Conservation (phyloP, 2,888 invertebrate genomes). For the Leucoma salicis region DNA sequence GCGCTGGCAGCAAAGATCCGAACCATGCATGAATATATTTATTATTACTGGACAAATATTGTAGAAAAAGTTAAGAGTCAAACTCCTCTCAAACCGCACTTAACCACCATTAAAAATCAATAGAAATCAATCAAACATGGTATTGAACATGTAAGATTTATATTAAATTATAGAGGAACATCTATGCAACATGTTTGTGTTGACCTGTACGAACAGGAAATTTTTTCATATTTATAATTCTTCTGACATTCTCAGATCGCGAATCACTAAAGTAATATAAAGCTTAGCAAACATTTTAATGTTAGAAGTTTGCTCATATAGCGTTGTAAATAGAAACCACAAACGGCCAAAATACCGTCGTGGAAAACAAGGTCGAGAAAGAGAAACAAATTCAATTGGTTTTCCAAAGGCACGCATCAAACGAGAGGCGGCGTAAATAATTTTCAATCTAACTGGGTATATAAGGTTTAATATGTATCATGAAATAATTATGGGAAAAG, state of each 20-base stretch:
- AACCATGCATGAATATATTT: too few relatives aligned
- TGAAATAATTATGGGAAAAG: background rate
- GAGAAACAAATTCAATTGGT: conserved; percentile 53
- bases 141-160: too few relatives aligned
- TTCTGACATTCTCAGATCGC: conserved; percentile 1
- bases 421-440: conserved; percentile 48
- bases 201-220: too few relatives aligned
- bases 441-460: conserved; percentile 50
- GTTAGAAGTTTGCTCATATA: conserved; percentile 1
- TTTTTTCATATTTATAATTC: too few relatives aligned
- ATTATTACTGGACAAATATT: too few relatives aligned
- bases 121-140: too few relatives aligned
- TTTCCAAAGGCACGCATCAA: conserved; percentile 53
- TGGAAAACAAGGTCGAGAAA: conserved; percentile 26
- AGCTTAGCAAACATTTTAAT: background rate
- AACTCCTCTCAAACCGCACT: too few relatives aligned
- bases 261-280: background rate
- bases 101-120: too few relatives aligned
- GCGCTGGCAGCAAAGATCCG: too few relatives aligned
- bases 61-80: too few relatives aligned
- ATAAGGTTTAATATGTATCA: background rate
- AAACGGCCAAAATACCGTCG: conserved; percentile 17
- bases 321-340: conserved; percentile 15
- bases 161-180: too few relatives aligned
- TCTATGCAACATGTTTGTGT: too few relatives aligned